These are phyloP conservation scores for Pseudoatta argentina DNA, from an alignment of 1,140 invertebrate species.

Conservation along the genomic window DNA sequence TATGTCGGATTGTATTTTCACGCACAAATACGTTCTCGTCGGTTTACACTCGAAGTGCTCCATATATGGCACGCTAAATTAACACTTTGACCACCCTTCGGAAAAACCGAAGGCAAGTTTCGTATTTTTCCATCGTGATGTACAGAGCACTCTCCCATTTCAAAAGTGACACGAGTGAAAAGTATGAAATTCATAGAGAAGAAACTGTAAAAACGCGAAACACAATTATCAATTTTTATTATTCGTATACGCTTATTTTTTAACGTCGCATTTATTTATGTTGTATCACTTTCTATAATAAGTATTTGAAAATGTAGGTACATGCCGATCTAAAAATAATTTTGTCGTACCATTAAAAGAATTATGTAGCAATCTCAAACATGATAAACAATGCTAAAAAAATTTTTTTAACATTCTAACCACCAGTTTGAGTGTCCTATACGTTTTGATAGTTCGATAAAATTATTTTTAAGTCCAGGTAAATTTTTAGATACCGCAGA, in stretches of 20 bases:
- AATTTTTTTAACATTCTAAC: too few relatives aligned
- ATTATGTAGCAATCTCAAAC: too few relatives aligned
- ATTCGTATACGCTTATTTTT: background rate
- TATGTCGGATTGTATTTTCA: slow-evolving; percentile 2
- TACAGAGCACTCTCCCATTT: background rate
- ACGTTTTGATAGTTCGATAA: too few relatives aligned
- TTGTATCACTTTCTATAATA: too few relatives aligned
- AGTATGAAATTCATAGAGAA: background rate
- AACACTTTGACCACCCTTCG: background rate
- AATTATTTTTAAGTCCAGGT: too few relatives aligned
- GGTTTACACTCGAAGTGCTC: background rate
- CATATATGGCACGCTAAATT: background rate
- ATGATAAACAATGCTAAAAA: too few relatives aligned
- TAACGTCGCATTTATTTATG: background rate
- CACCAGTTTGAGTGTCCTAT: too few relatives aligned
- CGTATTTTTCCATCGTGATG: background rate
- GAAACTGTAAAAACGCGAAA: background rate
- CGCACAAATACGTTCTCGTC: too few relatives aligned
- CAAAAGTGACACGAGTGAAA: background rate
- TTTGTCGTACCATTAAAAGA: too few relatives aligned
- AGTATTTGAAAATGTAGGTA: too few relatives aligned
- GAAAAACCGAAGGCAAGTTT: background rate
- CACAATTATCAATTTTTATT: background rate
- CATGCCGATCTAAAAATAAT: too few relatives aligned
- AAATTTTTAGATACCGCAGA: too few relatives aligned